Evolutionary conservation across 2,888 invertebrate genomes (phyloP).

Genomic region (Oxycera nigricornis): DNA sequence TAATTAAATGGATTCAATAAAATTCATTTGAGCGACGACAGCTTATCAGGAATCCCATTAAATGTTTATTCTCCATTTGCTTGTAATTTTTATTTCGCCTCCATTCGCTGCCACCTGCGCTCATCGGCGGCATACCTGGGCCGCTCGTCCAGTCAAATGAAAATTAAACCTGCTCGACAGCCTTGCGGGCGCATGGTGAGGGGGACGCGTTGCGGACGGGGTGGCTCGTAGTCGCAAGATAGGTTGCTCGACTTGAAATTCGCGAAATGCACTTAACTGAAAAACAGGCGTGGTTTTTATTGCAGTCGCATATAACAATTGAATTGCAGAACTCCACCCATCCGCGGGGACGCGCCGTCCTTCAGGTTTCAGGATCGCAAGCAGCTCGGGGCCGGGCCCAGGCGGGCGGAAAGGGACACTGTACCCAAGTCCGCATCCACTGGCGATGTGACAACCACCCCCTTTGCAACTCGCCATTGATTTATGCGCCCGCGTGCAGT

Average conservation of each 20-base stretch:
- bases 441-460: conserved; percentile 27
- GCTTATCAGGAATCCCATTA: neutral
- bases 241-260: conserved; percentile 29
- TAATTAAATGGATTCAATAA: conserved; percentile 27
- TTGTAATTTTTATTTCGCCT: conserved; percentile 26
- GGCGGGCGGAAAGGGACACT: neutral
- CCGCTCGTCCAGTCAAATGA: conserved; percentile 2
- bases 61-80: conserved; percentile 7
- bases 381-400: neutral
- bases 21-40: conserved; percentile 17
- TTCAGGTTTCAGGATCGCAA: conserved; percentile 14
- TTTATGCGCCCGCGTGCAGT: conserved; percentile 40
- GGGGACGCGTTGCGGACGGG: neutral
- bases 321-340: conserved; percentile 35
- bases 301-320: conserved; percentile 34
- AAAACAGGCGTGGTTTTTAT: conserved; percentile 39
- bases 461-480: conserved; percentile 33
- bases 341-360: conserved; percentile 8
- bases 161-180: conserved; percentile 11
- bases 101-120: conserved; percentile 28
- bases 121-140: conserved; percentile 10
- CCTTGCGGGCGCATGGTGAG: neutral
- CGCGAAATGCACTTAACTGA: conserved; percentile 37
- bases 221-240: conserved; percentile 5
- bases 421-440: neutral